Base-by-base conservation (phyloP, 64 coral and sea anemone species). In the Dendrophyllia cribrosa region DNA sequence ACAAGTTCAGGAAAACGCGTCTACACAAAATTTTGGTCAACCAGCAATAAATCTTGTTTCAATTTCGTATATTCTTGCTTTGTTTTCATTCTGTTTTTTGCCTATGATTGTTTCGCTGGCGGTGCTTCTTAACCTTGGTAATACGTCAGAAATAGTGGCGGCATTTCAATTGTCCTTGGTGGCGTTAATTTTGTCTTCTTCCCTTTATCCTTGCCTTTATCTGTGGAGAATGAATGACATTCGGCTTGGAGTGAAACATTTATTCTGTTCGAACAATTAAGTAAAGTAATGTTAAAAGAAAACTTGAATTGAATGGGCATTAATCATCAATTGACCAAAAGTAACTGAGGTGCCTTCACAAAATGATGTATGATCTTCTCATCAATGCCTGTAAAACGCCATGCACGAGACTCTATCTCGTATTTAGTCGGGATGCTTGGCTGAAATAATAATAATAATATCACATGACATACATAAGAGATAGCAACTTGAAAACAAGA, bases 201-300 rank as follows among this genome's bases (percentile, higher is more conserved):
- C 43, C 2, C 72, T 75, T 43, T 50, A 49, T 75, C 72, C 72
- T 17, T 10, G 45, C 15, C 46, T 75, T 5, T 75, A 75, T 43
- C 43, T 75, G 4, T 75, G 72, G 44, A 75, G 72, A 75, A 49
- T 75, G 72, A 49, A 20, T 1, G 72, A 75, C 47, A 75, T 75
- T 49, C 72, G 72, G 9, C 5, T 5, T 75, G 72, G 72, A 4
- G 16, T 49, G 3, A 75, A 49, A 49, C 15, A 47, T 4, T 43
- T 75, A 49, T 49, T 75, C 44, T 49, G 19, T 17, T 12, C 53
- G 25, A 25, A 70, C 23, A 34, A 10, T 25, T 70, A 70, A n/a
- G 23, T 12, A 25, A 70, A 34, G 53, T 9, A 56, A 56, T 1
- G 53, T 12, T 34, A 34, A 34, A 34, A 34, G 2, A 34, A 0